These are phyloP conservation scores for Netelia melanura DNA, from an alignment of 2,888 invertebrate genomes.

Conservation along the genomic window DNA sequence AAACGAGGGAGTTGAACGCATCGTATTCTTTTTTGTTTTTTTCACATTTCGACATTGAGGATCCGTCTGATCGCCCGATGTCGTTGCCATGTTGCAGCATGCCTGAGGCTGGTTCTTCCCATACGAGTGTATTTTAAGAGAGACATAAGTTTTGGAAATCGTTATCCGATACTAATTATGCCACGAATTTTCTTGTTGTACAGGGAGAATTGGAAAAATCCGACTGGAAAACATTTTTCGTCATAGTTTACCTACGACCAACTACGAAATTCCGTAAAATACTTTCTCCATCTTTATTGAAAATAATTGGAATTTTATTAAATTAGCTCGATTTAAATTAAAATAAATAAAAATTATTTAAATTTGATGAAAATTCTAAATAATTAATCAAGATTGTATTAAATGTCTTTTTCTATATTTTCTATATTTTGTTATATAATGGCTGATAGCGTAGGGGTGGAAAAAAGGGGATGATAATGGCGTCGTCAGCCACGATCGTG, in stretches of 20 bases:
- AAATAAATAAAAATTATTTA: no score
- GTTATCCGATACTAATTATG: conserved; percentile 53
- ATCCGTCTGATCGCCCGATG: conserved; percentile 14
- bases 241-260: background rate
- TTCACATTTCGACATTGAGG: conserved; percentile 9
- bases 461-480: conserved; percentile 67
- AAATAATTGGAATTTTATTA: no score
- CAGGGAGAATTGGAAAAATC: background rate
- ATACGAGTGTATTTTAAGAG: conserved; percentile 5
- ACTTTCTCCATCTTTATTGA: no score
- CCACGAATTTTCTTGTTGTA: background rate
- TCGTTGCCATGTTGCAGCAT: conserved; percentile 14
- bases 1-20: conserved; percentile 42
- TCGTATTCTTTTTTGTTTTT: conserved; percentile 28
- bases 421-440: background rate
- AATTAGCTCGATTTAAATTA: no score
- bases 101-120: conserved; percentile 1
- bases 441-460: background rate
- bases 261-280: background rate
- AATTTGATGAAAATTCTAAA: no score
- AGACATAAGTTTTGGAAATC: conserved; percentile 21
- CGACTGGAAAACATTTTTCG: background rate
- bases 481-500: conserved; percentile 73
- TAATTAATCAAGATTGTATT: no score
- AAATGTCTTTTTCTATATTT: no score